Percentiles rank a stretch among this genome's conserved stretches.
Evolutionary conservation across 2,113 vertebrate species (phyloP).

Genomic region (Catharus minimus): DNA sequence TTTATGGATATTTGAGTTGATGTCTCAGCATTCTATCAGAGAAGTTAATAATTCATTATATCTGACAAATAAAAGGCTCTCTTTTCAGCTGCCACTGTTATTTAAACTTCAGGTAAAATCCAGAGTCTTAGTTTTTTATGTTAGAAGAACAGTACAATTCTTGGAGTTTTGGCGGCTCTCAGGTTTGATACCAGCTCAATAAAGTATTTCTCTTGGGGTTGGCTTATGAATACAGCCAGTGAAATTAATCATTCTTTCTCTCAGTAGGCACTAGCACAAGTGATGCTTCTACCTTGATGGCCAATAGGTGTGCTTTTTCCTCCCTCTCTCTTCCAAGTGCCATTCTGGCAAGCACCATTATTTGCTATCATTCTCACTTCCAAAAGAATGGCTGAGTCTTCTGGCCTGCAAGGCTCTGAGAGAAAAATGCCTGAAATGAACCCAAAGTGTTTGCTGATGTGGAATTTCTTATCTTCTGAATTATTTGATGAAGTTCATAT

Average conservation of each 20-base stretch:
- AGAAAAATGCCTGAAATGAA: background rate
- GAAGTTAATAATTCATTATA: background rate
- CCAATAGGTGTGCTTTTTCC: background rate
- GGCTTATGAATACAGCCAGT: background rate
- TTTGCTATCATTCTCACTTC: background rate
- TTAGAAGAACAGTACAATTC: background rate
- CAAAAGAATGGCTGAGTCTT: background rate
- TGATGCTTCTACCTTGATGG: background rate
- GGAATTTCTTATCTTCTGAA: background rate
- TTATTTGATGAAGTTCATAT: background rate
- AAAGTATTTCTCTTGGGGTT: background rate
- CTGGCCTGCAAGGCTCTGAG: background rate
- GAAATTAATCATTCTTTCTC: background rate
- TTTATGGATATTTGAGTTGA: background rate
- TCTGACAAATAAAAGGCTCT: background rate
- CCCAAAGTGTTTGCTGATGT: background rate
- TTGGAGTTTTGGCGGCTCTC: background rate
- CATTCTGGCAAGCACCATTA: background rate
- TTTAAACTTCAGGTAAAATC: background rate
- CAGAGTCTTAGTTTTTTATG: background rate
- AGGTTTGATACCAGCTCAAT: background rate
- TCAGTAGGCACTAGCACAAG: background rate
- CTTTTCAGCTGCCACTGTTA: background rate
- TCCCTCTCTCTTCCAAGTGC: rapidly evolving
- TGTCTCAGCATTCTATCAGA: background rate